Conservation (phyloP, 2,888 invertebrate genomes). For the Rhyacophila evoluta region DNA sequence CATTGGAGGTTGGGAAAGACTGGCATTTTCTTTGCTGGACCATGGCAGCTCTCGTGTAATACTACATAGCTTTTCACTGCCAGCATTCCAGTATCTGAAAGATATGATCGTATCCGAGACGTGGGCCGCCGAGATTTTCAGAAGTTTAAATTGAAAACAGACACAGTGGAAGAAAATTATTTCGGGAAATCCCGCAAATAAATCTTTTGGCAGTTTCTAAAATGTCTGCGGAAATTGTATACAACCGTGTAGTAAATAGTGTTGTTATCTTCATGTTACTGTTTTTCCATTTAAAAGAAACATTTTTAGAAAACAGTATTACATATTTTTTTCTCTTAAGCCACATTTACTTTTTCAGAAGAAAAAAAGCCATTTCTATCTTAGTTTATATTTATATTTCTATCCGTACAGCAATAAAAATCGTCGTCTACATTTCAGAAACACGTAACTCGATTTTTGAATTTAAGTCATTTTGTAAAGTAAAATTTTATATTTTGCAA, state of each 20-base stretch:
- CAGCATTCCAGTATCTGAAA: background rate
- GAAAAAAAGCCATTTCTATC: too few species aligned
- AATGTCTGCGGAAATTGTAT: background rate
- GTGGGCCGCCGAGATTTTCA: constrained; percentile 11
- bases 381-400: too few species aligned
- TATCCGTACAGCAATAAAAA: too few species aligned
- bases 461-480: too few species aligned
- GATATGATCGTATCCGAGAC: constrained; percentile 22
- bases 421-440: too few species aligned
- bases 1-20: background rate
- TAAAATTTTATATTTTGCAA: too few species aligned
- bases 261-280: too few species aligned
- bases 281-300: too few species aligned
- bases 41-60: background rate
- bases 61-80: background rate
- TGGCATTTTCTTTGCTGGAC: background rate
- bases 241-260: background rate
- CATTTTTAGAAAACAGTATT: too few species aligned
- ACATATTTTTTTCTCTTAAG: too few species aligned
- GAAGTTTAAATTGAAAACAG: constrained; percentile 22
- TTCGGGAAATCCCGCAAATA: constrained; percentile 8
- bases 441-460: too few species aligned
- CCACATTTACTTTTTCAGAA: too few species aligned
- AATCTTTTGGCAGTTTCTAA: constrained; percentile 2
- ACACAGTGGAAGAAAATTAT: constrained; percentile 8